Percentiles rank a stretch among this genome's conserved stretches.
Evolutionary conservation across 92 coral and sea anemone genomes (phyloP).

Genomic region (Epizoanthus illoricatus): DNA sequence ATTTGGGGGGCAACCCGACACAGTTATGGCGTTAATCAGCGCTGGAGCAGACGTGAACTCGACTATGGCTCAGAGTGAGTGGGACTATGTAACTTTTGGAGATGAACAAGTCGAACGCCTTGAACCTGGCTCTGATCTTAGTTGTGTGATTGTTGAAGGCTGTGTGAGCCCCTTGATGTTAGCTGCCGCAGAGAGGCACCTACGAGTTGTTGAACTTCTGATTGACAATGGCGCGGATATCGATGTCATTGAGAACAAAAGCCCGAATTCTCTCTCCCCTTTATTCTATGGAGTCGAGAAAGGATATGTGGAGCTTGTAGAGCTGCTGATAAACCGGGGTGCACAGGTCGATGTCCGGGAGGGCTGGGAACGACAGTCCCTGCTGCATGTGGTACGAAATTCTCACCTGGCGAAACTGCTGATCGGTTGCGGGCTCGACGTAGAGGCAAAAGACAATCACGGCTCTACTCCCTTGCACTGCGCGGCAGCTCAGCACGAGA

Average conservation of each 20-base stretch:
- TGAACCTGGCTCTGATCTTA: neutral
- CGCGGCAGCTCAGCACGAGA: slow-evolving; percentile 16
- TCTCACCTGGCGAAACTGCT: slow-evolving; percentile 1
- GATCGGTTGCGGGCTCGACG: slow-evolving; percentile 19
- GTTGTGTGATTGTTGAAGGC: slow-evolving; percentile 1
- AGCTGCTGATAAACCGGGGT: slow-evolving; percentile 13
- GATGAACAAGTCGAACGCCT: neutral
- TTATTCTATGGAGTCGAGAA: slow-evolving; percentile 20
- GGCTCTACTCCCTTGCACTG: slow-evolving; percentile 21
- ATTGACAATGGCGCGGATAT: slow-evolving; percentile 16
- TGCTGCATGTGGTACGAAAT: slow-evolving; percentile 27
- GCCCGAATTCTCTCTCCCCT: neutral
- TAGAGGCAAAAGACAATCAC: neutral
- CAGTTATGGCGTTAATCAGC: neutral
- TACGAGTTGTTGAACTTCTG: slow-evolving; percentile 11
- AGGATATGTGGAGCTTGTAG: neutral
- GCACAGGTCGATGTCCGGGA: slow-evolving; percentile 15
- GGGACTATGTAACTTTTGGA: neutral
- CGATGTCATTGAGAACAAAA: neutral
- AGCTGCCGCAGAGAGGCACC: slow-evolving; percentile 12
- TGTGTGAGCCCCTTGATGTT: slow-evolving; percentile 35
- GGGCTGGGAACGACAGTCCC: slow-evolving; percentile 11
- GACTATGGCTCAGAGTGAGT: slow-evolving; percentile 13
- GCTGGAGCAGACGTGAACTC: slow-evolving; percentile 35
- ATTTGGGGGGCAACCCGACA: slow-evolving; percentile 24